Evolutionary conservation across 2,888 invertebrate species (phyloP), one percentile per base, ranked within the genome.

Genomic region (Caenorhabditis sp.): DNA sequence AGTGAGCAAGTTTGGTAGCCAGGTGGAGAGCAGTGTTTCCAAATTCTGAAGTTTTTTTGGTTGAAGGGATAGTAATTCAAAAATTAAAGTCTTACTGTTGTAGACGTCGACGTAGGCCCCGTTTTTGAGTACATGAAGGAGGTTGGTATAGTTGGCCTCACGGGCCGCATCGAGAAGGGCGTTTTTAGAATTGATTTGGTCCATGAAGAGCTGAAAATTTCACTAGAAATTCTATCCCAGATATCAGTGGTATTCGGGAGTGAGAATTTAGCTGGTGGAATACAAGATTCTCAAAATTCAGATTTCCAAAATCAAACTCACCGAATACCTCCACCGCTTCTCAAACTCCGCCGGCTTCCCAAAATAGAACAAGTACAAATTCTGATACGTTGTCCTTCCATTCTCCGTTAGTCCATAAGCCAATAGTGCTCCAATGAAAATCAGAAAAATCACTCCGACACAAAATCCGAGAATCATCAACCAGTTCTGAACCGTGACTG

Each of bases 11-110:
- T 22, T 66, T 51, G 19, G 66, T 51, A 12, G 51, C 66, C 19
- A 51, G 51, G 22, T 66, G 66, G 8, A 66, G 51, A 35, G 66
- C 49, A 19, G 66, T 66, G 51, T 66, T 66, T 4, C 66, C 66
- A 22, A n/a, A 66, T 35, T 66, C 66, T 66, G 51, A 19, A 66
- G 31, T n/a, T n/a, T 38, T 16, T 2, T 2, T 28, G 19, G 31
- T 59, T 59, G 6, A 5, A 16, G 1, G 16, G 7, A 4, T 38
- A 3, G 4, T 4, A 14, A 24, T 28, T 7, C 4, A n/a, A n/a
- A n/a, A n/a, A n/a, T n/a, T n/a, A n/a, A n/a, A 8, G 4, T 1
- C 63, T 63, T 24, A 63, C 63, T 63, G 16, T 63, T 63, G 41
- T 63, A 63, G 1, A 16, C 63, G 14, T 41, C 31, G 7, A 63